Evolutionary conservation across 1,140 invertebrate genomes (phyloP), one percentile per base, ranked within the genome.

Genomic region (Drosophila kepulauana): DNA sequence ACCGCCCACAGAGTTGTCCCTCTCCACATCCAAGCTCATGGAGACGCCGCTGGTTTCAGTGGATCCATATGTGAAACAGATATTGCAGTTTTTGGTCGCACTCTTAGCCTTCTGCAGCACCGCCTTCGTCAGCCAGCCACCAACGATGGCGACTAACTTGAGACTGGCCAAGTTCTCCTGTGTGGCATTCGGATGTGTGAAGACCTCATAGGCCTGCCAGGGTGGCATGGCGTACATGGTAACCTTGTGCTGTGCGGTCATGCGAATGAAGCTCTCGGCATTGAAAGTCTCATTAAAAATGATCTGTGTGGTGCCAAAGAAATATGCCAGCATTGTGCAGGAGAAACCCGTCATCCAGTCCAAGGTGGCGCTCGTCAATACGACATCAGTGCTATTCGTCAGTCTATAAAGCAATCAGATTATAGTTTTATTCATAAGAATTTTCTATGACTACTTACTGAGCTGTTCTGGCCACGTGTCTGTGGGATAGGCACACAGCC

Each of bases 401-500:
- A 88, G 11, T 0, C 82, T 87, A 41, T 0, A 63, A 25, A 49
- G 11, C 1, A 13, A 56, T 0, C 5, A 0, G 0, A 52, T 45
- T 64, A 11, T 62, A 41, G 13, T 8, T 25, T 0, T 38, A 10
- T 38, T 7, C 35, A 2, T 10, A 7, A 38, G 8, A 6, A 1
- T 10, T 2, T 8, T 1, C 1, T 4, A 49, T 0, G 0, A 15
- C 2, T 0, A 75, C 72, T 81, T 43, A 82, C 79, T 65, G n/a
- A 3, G 61, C 59, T n/a, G 54, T 57, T 10, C 75, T 49, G 28
- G 58, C 16, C 3, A 79, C 16, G 2, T 78, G 69, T 25, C 68
- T 56, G 51, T 91, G 78, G 1, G 96, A 96, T 1, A 97, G 85
- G 80, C 95, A 93, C 0, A 96, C 96, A 15, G 96, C 96, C 92